Base-by-base conservation (phyloP, 2,113 vertebrate genomes). In the Prochilodus magdalenae region DNA sequence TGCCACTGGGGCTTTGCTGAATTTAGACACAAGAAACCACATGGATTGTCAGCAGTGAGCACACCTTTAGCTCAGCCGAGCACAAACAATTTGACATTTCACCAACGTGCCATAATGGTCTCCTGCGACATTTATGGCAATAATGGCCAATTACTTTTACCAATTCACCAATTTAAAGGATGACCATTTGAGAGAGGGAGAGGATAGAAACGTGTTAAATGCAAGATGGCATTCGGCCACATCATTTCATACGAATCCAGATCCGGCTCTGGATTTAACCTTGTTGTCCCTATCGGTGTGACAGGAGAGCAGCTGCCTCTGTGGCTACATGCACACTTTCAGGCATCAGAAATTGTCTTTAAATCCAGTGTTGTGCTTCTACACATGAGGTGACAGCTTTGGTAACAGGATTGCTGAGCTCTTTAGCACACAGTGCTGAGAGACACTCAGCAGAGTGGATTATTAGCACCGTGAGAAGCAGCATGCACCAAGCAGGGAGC, bases 321-420 rank as follows among this genome's bases (percentile, higher is more conserved):
- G 4, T 60, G 22, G 20, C 53, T 55, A 1, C 5, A 55, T 26
- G n/a, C 11, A 26, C 24, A 60, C 24, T 24, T 26, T 26, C n/a
- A 60, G 57, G 57, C n/a, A 26, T 26, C 1, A 26, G 18, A 12
- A 60, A 26, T 60, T 26, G 14, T 12, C 8, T 60, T 26, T 60
- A 60, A 26, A 60, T 11, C 57, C 24, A 60, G 57, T 60, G 26
- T 36, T 72, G 4, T 60, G 36, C n/a, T 8, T 14, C 27, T 65
- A 51, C 36, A 77, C 16, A 10, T 51, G 59, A 67, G 24, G 44
- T 79, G 60, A 26, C n/a, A 26, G 69, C 60, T 62, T 59, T 27
- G 30, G 26, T 70, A 82, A 60, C 36, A n/a, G 26, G 33, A 62
- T 63, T 76, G 44, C 33, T 60, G 57, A 26, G 57, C 51, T 62